Conservation (phyloP, 2,113 vertebrate genomes). For the Hippocampus abdominalis region DNA sequence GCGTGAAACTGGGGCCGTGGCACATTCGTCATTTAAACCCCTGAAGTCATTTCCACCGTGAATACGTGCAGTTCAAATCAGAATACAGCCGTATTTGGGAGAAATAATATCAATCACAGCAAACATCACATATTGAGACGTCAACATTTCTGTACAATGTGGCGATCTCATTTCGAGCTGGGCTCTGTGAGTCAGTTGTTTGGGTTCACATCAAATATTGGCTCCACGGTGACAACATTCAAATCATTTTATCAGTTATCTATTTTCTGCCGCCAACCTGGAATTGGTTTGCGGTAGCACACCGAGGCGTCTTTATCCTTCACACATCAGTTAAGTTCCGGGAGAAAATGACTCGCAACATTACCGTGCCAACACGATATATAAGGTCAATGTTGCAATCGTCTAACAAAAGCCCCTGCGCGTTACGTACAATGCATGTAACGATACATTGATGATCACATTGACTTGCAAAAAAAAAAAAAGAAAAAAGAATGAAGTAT, state of each 20-base stretch:
- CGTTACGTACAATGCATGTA: too few relatives aligned
- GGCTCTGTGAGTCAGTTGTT: neutral
- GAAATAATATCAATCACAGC: neutral
- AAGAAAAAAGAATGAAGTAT: too few relatives aligned
- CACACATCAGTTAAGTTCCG: neutral
- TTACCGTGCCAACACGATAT: neutral
- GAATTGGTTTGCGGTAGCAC: neutral
- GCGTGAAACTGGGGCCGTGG: neutral
- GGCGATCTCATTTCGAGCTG: neutral
- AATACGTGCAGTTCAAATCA: neutral
- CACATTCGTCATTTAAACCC: neutral
- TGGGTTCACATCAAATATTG: neutral
- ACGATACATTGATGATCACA: too few relatives aligned
- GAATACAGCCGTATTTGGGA: neutral
- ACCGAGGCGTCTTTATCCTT: neutral
- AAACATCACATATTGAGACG: neutral
- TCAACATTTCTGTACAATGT: neutral
- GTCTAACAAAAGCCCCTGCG: too few relatives aligned
- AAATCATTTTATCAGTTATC: neutral
- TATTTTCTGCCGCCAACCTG: neutral
- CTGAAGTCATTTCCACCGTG: neutral
- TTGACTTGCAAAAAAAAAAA: too few relatives aligned
- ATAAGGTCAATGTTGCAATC: too few relatives aligned
- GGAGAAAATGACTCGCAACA: neutral
- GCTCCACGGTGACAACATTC: neutral